A percentile compares a stretch with the other conserved stretches of the same genome.
These are phyloP conservation scores for Lagocephalus sceleratus DNA, from an alignment of 2,797 vertebrate genomes.

Conservation along the genomic window DNA sequence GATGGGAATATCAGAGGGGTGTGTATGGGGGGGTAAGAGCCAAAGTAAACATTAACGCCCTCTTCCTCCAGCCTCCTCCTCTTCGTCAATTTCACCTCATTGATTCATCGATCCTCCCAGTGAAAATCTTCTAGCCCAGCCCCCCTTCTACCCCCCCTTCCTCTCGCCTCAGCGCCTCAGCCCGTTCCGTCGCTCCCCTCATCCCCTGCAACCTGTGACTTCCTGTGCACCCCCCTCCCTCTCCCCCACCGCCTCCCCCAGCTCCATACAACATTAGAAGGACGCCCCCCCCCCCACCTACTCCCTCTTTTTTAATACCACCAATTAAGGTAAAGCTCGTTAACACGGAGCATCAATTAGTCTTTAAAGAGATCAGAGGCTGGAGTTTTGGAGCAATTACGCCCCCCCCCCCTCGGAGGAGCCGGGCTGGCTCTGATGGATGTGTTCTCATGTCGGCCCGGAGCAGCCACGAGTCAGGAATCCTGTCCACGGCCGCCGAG, in stretches of 20 bases:
- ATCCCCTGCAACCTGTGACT: constrained; percentile 63
- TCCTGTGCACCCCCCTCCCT: constrained; percentile 46
- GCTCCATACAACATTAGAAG: constrained; percentile 62
- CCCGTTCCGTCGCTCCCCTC: constrained; percentile 56
- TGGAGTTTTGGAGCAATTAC: constrained; percentile 77
- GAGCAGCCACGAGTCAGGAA: constrained; percentile 2
- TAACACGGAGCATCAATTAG: constrained; percentile 82
- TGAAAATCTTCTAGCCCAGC: constrained; percentile 53
- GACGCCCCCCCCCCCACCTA: constrained; percentile 45
- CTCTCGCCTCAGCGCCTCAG: constrained; percentile 50
- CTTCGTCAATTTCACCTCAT: constrained; percentile 67
- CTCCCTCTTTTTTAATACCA: constrained; percentile 69
- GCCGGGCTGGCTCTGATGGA: constrained; percentile 51
- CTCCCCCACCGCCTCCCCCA: constrained; percentile 18
- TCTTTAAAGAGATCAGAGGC: constrained; percentile 81
- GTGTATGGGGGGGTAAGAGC: constrained; percentile 32
- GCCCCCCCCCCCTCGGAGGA: constrained; percentile 37
- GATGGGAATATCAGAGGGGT: constrained; percentile 53
- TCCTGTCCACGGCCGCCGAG: too few species aligned
- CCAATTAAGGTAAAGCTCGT: constrained; percentile 83
- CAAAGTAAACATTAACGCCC: constrained; percentile 25
- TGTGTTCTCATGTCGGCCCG: constrained; percentile 18
- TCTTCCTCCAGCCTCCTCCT: constrained; percentile 49
- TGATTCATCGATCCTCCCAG: constrained; percentile 59
- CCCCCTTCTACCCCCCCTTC: constrained; percentile 51